Percentiles rank a stretch among this genome's conserved stretches.
phyloP scores from a whole-genome alignment of 1,140 invertebrate species.

The Dolichoris vasculosae region DNA sequence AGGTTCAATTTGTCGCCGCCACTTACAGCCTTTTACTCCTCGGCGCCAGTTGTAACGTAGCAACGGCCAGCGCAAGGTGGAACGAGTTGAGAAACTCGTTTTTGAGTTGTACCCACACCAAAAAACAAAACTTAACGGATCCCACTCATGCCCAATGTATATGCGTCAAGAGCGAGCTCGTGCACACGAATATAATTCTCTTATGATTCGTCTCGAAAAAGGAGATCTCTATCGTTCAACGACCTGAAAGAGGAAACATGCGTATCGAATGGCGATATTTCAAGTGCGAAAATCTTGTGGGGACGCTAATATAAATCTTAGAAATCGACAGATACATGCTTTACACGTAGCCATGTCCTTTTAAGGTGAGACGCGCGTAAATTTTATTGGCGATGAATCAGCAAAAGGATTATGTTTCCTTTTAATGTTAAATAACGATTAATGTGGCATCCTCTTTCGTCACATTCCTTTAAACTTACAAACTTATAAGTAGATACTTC shows the following conservation, averaged over 20 bases:
- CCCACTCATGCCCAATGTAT: neutral
- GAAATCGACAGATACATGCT: neutral
- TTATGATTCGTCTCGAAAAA: neutral
- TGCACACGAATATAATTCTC: neutral
- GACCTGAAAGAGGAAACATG: neutral
- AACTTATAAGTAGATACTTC: neutral
- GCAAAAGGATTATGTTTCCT: neutral
- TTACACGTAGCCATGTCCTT: neutral
- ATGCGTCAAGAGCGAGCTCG: neutral
- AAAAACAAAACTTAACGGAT: constrained; percentile 26
- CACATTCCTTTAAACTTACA: neutral
- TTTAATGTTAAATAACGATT: neutral
- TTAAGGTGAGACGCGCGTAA: neutral
- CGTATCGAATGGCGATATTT: too few species aligned
- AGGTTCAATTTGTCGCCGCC: constrained; percentile 25
- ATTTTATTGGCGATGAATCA: neutral
- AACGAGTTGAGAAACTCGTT: neutral
- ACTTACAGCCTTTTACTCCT: neutral
- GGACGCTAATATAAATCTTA: neutral
- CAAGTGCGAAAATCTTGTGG: neutral
- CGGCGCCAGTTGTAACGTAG: neutral
- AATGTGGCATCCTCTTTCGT: neutral
- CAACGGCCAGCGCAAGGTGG: neutral
- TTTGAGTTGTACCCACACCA: neutral
- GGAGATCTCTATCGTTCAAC: constrained; percentile 24